Conservation (phyloP, 2,888 invertebrate genomes). For the Drosophila prolongata region DNA sequence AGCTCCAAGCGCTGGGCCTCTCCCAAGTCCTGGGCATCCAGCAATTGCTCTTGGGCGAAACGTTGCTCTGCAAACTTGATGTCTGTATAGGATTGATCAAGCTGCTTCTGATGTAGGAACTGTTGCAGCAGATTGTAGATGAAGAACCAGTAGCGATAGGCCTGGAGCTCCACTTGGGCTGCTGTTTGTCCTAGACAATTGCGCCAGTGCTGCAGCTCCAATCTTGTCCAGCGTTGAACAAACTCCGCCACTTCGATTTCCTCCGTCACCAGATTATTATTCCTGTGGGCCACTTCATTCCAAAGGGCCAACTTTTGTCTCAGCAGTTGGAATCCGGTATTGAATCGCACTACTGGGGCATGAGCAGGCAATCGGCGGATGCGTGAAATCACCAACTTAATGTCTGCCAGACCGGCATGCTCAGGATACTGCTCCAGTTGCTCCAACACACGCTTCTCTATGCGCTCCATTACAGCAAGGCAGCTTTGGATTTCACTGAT, state of each 20-base stretch:
- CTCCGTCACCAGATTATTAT: constrained; percentile 91
- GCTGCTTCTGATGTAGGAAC: constrained; percentile 85
- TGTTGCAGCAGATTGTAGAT: constrained; percentile 90
- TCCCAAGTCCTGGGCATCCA: constrained; percentile 54
- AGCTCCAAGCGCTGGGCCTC: constrained; percentile 68
- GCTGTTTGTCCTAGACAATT: constrained; percentile 90
- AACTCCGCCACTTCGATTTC: constrained; percentile 91
- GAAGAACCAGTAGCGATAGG: constrained; percentile 96
- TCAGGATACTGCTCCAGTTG: constrained; percentile 94
- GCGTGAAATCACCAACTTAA: constrained; percentile 86
- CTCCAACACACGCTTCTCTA: constrained; percentile 87
- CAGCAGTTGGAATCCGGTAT: constrained; percentile 95
- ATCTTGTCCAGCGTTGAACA: constrained; percentile 95
- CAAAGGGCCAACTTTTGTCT: constrained; percentile 94
- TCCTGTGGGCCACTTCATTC: constrained; percentile 95
- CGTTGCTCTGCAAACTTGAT: constrained; percentile 75
- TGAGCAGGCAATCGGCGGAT: constrained; percentile 90
- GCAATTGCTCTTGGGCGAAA: constrained; percentile 69
- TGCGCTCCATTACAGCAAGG: constrained; percentile 88
- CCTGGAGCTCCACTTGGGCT: constrained; percentile 87
- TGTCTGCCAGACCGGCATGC: constrained; percentile 93
- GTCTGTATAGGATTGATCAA: constrained; percentile 69
- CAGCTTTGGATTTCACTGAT: constrained; percentile 91
- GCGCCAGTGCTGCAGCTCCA: constrained; percentile 95
- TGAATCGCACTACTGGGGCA: constrained; percentile 93